Percentiles rank a stretch among this genome's conserved stretches.
phyloP scores from a whole-genome alignment of 2,888 invertebrate genomes.

The Eupithecia centaureata region DNA sequence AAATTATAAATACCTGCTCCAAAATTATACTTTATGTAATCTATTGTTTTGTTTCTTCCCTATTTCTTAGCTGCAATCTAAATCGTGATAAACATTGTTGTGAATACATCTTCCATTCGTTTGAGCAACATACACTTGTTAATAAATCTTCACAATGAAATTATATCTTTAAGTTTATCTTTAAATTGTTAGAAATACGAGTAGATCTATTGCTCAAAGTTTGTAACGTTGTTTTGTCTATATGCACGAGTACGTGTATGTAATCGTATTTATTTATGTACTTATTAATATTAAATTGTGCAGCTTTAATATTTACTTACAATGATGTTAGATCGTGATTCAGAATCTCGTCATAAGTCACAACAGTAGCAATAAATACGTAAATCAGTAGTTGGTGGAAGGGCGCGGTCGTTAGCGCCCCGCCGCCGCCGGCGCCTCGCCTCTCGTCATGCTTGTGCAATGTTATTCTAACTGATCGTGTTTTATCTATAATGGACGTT shows the following conservation, averaged over 20 bases:
- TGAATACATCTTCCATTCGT: constrained; percentile 61
- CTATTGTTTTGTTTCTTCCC: constrained; percentile 65
- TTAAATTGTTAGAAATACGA: constrained; percentile 58
- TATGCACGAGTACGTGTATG: constrained; percentile 71
- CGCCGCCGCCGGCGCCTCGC: constrained; percentile 49
- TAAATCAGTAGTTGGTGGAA: constrained; percentile 71
- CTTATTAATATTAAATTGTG: constrained; percentile 79
- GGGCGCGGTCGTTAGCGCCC: constrained; percentile 56
- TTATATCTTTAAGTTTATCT: constrained; percentile 60
- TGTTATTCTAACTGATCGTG: constrained; percentile 56
- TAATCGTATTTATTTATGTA: constrained; percentile 81
- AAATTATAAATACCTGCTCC: constrained; percentile 66
- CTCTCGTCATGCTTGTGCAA: constrained; percentile 62
- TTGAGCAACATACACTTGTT: constrained; percentile 72
- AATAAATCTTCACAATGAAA: constrained; percentile 71
- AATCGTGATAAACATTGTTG: constrained; percentile 49
- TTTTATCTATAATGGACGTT: constrained; percentile 40
- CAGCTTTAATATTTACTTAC: constrained; percentile 84
- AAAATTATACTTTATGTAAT: constrained; percentile 56
- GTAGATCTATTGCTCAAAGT: constrained; percentile 76
- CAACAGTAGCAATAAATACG: constrained; percentile 82
- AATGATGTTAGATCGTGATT: constrained; percentile 83
- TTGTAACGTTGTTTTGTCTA: constrained; percentile 67
- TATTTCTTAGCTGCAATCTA: constrained; percentile 49
- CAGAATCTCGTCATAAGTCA: constrained; percentile 84